phyloP scores from a whole-genome alignment of 2,797 vertebrate genomes.

The Hemitrygon akajei region DNA sequence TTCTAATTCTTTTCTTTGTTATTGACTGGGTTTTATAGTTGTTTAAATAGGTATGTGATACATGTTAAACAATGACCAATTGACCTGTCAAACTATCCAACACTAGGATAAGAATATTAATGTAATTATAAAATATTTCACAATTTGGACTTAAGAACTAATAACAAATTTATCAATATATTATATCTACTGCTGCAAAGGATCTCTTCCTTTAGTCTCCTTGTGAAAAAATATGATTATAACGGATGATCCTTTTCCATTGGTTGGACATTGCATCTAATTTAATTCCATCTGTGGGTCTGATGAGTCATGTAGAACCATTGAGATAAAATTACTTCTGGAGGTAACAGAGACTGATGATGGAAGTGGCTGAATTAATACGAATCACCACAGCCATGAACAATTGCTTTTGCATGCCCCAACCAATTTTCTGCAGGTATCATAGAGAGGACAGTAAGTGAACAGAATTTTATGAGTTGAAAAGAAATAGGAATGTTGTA shows the following conservation, averaged over 20 bases:
- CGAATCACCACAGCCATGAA: not conserved
- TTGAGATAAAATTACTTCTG: not conserved
- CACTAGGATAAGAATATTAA: not conserved
- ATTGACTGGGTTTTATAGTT: no score
- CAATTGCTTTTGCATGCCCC: not conserved
- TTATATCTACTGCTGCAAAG: not conserved
- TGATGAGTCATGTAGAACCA: not conserved
- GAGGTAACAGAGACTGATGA: not conserved
- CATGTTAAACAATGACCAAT: not conserved
- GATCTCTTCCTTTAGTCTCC: not conserved
- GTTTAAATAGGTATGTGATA: no score
- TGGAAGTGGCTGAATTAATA: not conserved
- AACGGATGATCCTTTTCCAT: not conserved
- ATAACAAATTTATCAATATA: not conserved
- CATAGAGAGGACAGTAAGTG: not conserved
- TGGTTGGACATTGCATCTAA: not conserved
- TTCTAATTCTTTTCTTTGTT: no score
- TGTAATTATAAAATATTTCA: not conserved
- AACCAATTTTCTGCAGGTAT: not conserved
- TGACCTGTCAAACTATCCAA: not conserved
- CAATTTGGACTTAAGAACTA: not conserved
- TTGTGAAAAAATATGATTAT: not conserved
- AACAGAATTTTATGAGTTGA: not conserved
- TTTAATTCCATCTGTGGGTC: not conserved
- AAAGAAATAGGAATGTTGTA: not conserved